Conservation (phyloP, 2,888 invertebrate species). For the Rutpela maculata region DNA sequence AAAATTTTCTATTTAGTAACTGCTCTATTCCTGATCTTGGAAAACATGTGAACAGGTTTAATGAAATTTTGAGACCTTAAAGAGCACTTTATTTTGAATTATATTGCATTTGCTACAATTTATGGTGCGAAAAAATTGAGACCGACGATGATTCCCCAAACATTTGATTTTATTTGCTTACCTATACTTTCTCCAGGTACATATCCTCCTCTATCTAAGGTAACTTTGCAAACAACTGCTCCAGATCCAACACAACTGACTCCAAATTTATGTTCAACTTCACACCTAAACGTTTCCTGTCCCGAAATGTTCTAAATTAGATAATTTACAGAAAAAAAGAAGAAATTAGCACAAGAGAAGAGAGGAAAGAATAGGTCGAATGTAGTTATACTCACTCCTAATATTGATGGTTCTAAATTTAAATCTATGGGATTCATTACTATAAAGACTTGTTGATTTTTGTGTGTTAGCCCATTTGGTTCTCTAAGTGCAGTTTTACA, state of each 20-base stretch:
- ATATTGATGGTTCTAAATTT: conserved; percentile 90
- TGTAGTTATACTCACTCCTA: conserved; percentile 83
- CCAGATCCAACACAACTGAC: conserved; percentile 93
- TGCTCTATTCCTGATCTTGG: no score
- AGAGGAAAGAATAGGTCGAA: conserved; percentile 34
- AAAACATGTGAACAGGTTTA: no score
- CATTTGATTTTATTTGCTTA: no score
- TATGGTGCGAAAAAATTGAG: no score
- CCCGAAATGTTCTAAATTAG: conserved; percentile 71
- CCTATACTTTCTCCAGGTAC: conserved; percentile 95
- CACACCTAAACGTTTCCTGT: conserved; percentile 92
- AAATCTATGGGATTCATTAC: conserved; percentile 97
- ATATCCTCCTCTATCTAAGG: conserved; percentile 93
- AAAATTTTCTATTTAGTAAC: no score
- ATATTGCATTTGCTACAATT: no score
- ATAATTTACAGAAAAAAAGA: conserved; percentile 53
- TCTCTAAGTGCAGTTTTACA: conserved; percentile 93
- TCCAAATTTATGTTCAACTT: conserved; percentile 92
- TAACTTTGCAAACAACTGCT: conserved; percentile 88
- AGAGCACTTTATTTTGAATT: no score
- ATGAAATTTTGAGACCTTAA: no score
- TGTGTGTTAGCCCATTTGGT: conserved; percentile 92
- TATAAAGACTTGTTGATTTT: conserved; percentile 97
- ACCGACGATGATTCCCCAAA: no score
- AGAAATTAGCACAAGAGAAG: conserved; percentile 44